phyloP scores from a whole-genome alignment of 2,888 invertebrate genomes.

The Troides helena region DNA sequence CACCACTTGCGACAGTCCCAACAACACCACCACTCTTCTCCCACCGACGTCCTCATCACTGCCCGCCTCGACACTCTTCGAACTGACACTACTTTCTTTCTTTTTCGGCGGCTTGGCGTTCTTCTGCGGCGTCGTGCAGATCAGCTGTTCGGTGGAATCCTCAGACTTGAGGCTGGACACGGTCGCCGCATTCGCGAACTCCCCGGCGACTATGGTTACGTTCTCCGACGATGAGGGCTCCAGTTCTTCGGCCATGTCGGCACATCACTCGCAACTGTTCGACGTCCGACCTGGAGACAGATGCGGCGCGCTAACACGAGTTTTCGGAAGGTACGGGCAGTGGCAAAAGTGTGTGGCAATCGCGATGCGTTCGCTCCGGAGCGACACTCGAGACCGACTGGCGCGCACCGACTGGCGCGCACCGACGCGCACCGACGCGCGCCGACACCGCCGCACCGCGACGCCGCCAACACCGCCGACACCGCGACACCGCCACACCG shows the following conservation, averaged over 20 bases:
- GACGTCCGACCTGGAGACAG: not conserved
- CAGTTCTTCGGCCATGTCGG: slow-evolving; percentile 45
- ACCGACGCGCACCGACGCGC: no score
- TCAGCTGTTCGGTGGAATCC: slow-evolving; percentile 80
- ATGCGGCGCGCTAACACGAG: not conserved
- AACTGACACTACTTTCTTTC: slow-evolving; percentile 62
- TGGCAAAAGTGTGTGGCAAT: no score
- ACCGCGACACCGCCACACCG: slow-evolving; percentile 31
- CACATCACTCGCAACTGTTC: slow-evolving; percentile 32
- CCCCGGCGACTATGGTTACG: slow-evolving; percentile 47
- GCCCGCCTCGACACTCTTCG: slow-evolving; percentile 67
- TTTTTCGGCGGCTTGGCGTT: slow-evolving; percentile 45
- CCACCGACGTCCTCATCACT: slow-evolving; percentile 48
- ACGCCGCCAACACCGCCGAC: not conserved
- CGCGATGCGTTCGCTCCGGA: slow-evolving; percentile 27
- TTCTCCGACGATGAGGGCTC: slow-evolving; percentile 42
- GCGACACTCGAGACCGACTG: slow-evolving; percentile 38
- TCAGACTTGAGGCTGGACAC: slow-evolving; percentile 75
- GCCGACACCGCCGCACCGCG: no score
- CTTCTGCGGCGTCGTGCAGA: slow-evolving; percentile 76
- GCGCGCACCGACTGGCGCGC: slow-evolving; percentile 23
- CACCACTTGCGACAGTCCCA: slow-evolving; percentile 81
- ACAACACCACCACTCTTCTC: slow-evolving; percentile 69
- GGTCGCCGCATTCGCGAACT: slow-evolving; percentile 59
- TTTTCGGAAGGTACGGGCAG: not conserved